phyloP scores from a whole-genome alignment of 1,140 invertebrate species.

The Magallana gigas region DNA sequence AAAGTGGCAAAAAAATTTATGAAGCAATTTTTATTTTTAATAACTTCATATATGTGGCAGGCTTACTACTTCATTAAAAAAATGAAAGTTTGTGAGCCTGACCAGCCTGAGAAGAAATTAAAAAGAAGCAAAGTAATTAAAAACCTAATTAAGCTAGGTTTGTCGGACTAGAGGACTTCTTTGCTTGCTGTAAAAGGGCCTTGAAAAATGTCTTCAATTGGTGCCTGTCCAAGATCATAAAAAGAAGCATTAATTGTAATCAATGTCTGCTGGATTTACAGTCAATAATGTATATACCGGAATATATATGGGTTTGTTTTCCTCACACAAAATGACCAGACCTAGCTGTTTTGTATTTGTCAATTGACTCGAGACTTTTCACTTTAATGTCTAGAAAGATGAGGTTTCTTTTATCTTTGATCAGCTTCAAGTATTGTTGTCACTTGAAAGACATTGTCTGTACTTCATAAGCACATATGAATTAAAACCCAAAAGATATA shows the following conservation, averaged over 20 bases:
- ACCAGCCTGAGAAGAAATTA: neutral
- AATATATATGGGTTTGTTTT: neutral
- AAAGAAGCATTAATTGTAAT: neutral
- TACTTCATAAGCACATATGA: too few relatives aligned
- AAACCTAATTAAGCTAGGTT: neutral
- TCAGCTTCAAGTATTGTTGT: too few relatives aligned
- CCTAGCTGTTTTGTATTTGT: neutral
- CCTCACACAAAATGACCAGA: neutral
- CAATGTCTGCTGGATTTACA: neutral
- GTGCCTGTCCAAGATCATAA: neutral
- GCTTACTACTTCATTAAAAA: too few relatives aligned
- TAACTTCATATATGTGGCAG: too few relatives aligned
- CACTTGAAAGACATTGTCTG: too few relatives aligned
- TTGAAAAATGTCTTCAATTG: constrained; percentile 14
- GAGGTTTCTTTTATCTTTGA: too few relatives aligned
- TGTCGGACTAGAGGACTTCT: neutral
- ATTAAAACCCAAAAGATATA: too few relatives aligned
- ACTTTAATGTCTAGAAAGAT: too few relatives aligned
- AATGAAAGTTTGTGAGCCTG: neutral
- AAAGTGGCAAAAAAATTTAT: neutral
- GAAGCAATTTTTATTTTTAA: too few relatives aligned
- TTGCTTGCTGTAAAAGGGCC: neutral
- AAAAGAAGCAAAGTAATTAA: too few relatives aligned
- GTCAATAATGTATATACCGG: too few relatives aligned
- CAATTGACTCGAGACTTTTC: too few relatives aligned